Evolutionary conservation across 2,888 invertebrate genomes (phyloP), one percentile per base, ranked within the genome.

Genomic region (Oxycera nigricornis): DNA sequence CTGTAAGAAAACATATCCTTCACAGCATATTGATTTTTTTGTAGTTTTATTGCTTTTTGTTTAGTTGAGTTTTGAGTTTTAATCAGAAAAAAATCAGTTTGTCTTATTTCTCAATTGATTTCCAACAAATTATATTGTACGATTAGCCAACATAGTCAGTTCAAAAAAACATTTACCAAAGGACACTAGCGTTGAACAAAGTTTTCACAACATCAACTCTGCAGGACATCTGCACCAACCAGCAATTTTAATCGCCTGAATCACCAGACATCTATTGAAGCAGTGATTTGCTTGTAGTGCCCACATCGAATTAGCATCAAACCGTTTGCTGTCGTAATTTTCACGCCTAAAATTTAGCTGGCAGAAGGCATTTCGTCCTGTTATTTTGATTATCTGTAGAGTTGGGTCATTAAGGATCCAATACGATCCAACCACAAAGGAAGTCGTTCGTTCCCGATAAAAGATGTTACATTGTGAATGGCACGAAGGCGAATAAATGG

Each of bases 341-440:
- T n/a, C n/a, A n/a, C n/a, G n/a, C n/a, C n/a, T n/a, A n/a, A n/a
- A n/a, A n/a, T n/a, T n/a, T n/a, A n/a, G n/a, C 26, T 46, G 22
- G 67, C 41, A 46, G 20, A 39, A 7, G 39, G 46, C 46, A 9
- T 67, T 20, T 46, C 22, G 26, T 24, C 46, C 41, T 24, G 24
- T 46, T 46, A 46, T 41, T 67, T 67, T 41, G 41, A 67, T 46
- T 67, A 67, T 67, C 67, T 30, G 3, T 1, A n/a, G 46, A 67
- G 46, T 24, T 67, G 26, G 67, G 67, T 67, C 67, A 67, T 67
- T 46, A 46, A 31, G 17, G 46, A 67, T 41, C 41, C 2, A 46
- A 67, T 6, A 26, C 26, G 41, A 26, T 41, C n/a, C 31, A 35
- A 26, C 59, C 41, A 67, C 41, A 41, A 39, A 31, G 46, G 24